These are phyloP conservation scores for Fragum fragum DNA, from an alignment of 2,888 invertebrate genomes.

Conservation along the genomic window DNA sequence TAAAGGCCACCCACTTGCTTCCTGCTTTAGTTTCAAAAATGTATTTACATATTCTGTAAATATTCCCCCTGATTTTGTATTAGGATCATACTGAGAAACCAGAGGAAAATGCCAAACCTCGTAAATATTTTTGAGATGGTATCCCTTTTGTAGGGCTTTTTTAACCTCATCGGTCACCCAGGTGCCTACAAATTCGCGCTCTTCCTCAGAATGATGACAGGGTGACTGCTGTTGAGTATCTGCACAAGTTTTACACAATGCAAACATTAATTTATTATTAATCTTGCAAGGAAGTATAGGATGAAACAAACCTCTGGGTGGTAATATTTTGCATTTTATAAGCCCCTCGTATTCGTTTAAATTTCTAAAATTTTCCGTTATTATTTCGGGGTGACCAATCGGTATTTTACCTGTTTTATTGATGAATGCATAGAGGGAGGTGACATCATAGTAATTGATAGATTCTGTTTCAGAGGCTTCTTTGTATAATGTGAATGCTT, in stretches of 20 bases:
- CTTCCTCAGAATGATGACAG: conserved; percentile 37
- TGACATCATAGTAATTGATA: conserved; percentile 72
- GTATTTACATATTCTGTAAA: conserved; percentile 76
- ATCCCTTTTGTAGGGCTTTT: conserved; percentile 33
- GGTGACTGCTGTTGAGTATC: conserved; percentile 31
- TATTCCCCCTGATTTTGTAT: conserved; percentile 53
- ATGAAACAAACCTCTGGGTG: conserved; percentile 74
- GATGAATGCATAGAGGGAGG: conserved; percentile 74
- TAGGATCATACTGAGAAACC: conserved; percentile 43
- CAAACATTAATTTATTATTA: conserved; percentile 64
- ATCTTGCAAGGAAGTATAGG: conserved; percentile 77
- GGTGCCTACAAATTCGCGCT: conserved; percentile 49
- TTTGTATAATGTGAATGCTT: conserved; percentile 70
- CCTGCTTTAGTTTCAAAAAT: conserved; percentile 67
- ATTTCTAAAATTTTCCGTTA: conserved; percentile 63
- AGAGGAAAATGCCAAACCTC: conserved; percentile 60
- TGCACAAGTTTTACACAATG: conserved; percentile 10
- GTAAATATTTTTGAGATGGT: conserved; percentile 43
- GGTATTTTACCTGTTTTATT: conserved; percentile 72
- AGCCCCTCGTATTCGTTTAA: conserved; percentile 74
- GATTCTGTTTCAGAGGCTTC: conserved; percentile 57
- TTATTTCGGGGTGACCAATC: conserved; percentile 69
- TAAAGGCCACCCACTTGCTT: conserved; percentile 54
- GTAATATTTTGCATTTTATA: conserved; percentile 73
- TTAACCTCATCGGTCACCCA: conserved; percentile 18